Percentiles rank a stretch among this genome's conserved stretches.
phyloP scores from a whole-genome alignment of 1,140 invertebrate species.

The Trissolcus basalis region DNA sequence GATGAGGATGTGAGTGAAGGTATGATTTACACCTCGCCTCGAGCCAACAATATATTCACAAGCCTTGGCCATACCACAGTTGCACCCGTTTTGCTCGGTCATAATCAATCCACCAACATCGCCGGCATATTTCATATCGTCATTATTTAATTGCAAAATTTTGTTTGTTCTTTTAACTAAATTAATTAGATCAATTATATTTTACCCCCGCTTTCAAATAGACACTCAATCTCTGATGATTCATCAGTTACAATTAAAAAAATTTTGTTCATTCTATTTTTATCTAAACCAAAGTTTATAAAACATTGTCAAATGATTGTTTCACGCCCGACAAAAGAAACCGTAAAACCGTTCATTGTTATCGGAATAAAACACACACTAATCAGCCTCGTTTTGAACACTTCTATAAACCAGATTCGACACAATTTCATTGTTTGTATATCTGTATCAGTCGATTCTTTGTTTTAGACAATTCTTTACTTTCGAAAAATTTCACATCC shows the following conservation, averaged over 20 bases:
- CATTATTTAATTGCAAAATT: slow-evolving; percentile 9
- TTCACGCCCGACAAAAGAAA: slow-evolving; percentile 1
- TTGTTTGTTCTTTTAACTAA: neutral
- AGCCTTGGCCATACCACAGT: slow-evolving; percentile 14
- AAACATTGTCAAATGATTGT: neutral
- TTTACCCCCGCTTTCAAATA: no score
- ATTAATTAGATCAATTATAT: no score
- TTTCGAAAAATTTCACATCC: no score
- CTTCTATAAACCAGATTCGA: neutral
- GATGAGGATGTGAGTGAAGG: slow-evolving; percentile 29
- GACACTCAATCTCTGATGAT: no score
- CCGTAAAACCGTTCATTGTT: slow-evolving; percentile 1
- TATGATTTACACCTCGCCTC: slow-evolving; percentile 32
- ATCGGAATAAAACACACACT: neutral
- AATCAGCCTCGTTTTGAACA: neutral
- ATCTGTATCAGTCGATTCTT: no score
- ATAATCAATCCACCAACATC: slow-evolving; percentile 9
- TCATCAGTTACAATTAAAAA: no score
- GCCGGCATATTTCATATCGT: slow-evolving; percentile 10
- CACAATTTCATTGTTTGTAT: neutral
- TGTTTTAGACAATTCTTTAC: no score
- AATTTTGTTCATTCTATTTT: no score
- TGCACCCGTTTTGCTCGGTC: slow-evolving; percentile 25
- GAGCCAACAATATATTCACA: slow-evolving; percentile 25
- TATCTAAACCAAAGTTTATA: no score